These are phyloP conservation scores for Mustela erminea DNA, from an alignment of 2,797 vertebrate genomes.

Conservation along the genomic window DNA sequence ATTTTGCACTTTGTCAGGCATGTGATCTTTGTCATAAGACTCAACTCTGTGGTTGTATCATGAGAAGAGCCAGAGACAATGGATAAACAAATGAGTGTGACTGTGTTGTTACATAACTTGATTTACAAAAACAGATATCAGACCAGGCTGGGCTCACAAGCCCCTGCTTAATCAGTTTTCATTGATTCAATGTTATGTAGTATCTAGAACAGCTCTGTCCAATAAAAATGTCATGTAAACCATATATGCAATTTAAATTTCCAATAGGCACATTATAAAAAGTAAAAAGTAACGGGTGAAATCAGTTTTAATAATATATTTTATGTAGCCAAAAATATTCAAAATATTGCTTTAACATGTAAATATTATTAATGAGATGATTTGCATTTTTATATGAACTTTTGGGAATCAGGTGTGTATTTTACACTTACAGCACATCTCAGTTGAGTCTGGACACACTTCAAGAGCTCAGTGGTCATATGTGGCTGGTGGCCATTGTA, in stretches of 20 bases:
- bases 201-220: not conserved
- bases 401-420: not conserved
- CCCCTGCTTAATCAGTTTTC: not conserved
- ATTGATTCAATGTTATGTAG: not conserved
- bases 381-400: not conserved
- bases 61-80: not conserved
- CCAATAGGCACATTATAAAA: not conserved
- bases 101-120: not conserved
- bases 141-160: not conserved
- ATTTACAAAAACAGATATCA: not conserved
- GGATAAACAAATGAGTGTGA: not conserved
- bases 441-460: not conserved
- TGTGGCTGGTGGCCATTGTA: not conserved
- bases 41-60: not conserved
- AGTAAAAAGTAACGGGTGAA: not conserved
- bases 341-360: not conserved
- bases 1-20: not conserved
- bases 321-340: not conserved
- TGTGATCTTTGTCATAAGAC: not conserved
- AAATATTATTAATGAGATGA: not conserved
- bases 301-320: not conserved
- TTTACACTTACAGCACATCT: not conserved
- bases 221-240: not conserved
- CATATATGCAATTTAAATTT: not conserved
- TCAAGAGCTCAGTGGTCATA: not conserved